phyloP scores from a whole-genome alignment of 2,113 vertebrate genomes.

The Pterocles gutturalis region DNA sequence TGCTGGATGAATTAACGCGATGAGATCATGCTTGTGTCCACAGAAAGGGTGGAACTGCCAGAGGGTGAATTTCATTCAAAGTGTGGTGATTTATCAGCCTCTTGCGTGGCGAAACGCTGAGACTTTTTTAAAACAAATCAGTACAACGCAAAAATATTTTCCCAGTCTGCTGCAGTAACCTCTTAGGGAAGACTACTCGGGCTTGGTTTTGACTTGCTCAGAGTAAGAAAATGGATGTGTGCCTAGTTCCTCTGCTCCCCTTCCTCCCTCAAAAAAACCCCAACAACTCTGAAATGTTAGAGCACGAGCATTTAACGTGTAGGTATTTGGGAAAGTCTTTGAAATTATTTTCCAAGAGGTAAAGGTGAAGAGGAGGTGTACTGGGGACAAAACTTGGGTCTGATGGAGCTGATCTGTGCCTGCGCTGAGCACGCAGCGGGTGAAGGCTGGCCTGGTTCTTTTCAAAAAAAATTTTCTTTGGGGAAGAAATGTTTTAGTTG shows the following conservation, averaged over 20 bases:
- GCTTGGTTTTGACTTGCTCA: not conserved
- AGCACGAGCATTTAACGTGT: not conserved
- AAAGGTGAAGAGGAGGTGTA: not conserved
- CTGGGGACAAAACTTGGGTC: rapidly evolving
- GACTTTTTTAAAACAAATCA: not conserved
- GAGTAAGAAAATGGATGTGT: not conserved
- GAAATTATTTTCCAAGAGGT: not conserved
- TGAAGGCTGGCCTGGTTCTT: not conserved
- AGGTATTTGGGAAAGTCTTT: not conserved
- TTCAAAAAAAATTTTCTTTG: not conserved
- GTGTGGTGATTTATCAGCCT: not conserved
- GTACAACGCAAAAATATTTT: not conserved
- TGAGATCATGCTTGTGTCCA: slow-evolving; percentile 32
- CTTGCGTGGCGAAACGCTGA: not conserved
- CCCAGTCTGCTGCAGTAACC: not conserved
- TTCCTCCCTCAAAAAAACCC: too few species aligned
- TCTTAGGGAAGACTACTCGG: not conserved
- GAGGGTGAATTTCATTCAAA: not conserved
- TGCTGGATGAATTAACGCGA: not conserved
- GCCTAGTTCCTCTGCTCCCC: not conserved
- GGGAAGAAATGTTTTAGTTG: not conserved
- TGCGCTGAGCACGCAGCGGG: rapidly evolving
- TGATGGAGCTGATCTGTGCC: not conserved
- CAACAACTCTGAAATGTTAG: not conserved
- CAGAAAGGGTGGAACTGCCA: slow-evolving; percentile 9